Percentiles rank a stretch among this genome's conserved stretches.
These are phyloP conservation scores for Pseudoips prasinana DNA, from an alignment of 2,888 invertebrate genomes.

Conservation along the genomic window DNA sequence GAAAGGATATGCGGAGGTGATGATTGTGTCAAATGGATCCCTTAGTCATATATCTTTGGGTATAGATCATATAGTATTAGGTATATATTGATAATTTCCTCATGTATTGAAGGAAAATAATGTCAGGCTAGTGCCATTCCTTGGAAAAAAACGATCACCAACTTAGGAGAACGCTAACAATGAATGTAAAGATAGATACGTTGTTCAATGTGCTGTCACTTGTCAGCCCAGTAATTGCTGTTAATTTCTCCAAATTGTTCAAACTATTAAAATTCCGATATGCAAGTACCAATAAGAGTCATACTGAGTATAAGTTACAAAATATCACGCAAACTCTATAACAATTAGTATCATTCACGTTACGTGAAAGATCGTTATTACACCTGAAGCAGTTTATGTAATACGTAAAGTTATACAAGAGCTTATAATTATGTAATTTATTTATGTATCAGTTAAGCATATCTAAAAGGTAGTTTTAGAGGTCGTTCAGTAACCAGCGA, in stretches of 20 bases:
- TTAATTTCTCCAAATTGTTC: conserved; percentile 13
- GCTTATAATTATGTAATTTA: conserved; percentile 23
- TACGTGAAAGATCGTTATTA: conserved; percentile 15
- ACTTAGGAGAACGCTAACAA: too few species aligned
- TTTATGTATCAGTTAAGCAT: conserved; percentile 24
- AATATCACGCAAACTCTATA: neutral
- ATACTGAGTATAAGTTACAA: neutral
- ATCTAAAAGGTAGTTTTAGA: conserved; percentile 39
- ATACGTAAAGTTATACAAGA: conserved; percentile 14
- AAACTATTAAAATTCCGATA: conserved; percentile 16
- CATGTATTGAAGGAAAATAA: too few species aligned
- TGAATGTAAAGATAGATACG: too few species aligned
- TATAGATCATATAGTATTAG: too few species aligned
- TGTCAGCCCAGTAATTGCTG: too few species aligned
- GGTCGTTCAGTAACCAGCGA: conserved; percentile 37
- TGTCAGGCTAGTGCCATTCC: too few species aligned
- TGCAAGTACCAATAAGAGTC: conserved; percentile 6
- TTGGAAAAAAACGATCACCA: too few species aligned
- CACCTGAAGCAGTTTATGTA: conserved; percentile 16
- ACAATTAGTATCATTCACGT: conserved; percentile 7
- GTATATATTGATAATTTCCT: too few species aligned
- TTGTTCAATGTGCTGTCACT: too few species aligned
- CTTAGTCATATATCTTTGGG: too few species aligned
- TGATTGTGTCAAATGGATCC: too few species aligned
- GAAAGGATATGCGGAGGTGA: too few species aligned